Percentiles rank a stretch among this genome's conserved stretches.
These are phyloP conservation scores for Cossypha caffra DNA, from an alignment of 2,797 vertebrate genomes.

Conservation along the genomic window DNA sequence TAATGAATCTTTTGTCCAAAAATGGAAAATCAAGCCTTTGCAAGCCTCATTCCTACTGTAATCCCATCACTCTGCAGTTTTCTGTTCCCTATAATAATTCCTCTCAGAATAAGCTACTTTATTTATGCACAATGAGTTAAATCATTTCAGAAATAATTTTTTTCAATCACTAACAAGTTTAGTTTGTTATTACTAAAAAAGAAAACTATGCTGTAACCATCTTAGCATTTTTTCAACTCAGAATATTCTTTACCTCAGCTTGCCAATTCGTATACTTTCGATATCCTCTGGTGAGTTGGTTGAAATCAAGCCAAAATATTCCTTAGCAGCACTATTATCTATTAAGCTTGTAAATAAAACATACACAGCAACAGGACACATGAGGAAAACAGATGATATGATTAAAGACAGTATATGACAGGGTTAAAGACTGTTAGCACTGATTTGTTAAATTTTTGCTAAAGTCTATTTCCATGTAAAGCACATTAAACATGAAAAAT, in stretches of 20 bases:
- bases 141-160: slow-evolving; percentile 5
- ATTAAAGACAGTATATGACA: slow-evolving; percentile 43
- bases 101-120: slow-evolving; percentile 25
- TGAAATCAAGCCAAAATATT: slow-evolving; percentile 38
- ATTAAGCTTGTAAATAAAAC: slow-evolving; percentile 62
- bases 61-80: slow-evolving; percentile 2
- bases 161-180: background rate
- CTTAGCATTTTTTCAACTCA: background rate
- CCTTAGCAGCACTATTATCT: slow-evolving; percentile 9
- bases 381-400: slow-evolving; percentile 45
- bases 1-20: slow-evolving; percentile 6
- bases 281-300: background rate
- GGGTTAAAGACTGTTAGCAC: slow-evolving; percentile 19
- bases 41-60: background rate
- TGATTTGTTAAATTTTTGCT: slow-evolving; percentile 41
- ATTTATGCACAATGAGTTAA: slow-evolving; percentile 34
- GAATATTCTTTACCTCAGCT: background rate
- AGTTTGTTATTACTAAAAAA: slow-evolving; percentile 5
- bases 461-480: slow-evolving; percentile 31
- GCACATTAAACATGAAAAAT: slow-evolving; percentile 10
- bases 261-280: background rate
- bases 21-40: background rate
- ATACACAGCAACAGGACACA: slow-evolving; percentile 60
- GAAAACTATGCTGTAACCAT: background rate
- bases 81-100: background rate